Evolutionary conservation across 2,888 invertebrate genomes (phyloP).

Genomic region (Andrena hattorfiana): DNA sequence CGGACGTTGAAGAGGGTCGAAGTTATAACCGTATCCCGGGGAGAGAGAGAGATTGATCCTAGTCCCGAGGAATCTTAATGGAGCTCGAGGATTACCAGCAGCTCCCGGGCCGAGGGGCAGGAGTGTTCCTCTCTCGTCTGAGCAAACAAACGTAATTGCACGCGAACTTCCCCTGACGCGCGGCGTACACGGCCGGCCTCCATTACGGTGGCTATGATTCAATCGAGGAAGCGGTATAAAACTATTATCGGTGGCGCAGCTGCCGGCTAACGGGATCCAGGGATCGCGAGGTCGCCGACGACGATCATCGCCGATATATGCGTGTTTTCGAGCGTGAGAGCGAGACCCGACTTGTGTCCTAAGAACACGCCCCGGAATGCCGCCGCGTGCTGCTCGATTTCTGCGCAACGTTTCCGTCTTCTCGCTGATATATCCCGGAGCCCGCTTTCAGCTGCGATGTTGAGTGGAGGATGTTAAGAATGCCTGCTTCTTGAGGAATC

Average conservation of each 20-base stretch:
- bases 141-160: conserved; percentile 79
- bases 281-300: conserved; percentile 35
- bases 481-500: neutral
- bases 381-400: conserved; percentile 32
- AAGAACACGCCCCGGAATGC: conserved; percentile 18
- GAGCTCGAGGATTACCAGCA: conserved; percentile 72
- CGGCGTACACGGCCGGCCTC: conserved; percentile 40
- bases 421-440: neutral
- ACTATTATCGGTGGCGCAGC: conserved; percentile 77
- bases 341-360: conserved; percentile 65
- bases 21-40: conserved; percentile 70
- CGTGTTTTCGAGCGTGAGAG: conserved; percentile 70
- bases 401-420: conserved; percentile 29
- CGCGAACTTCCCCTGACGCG: conserved; percentile 57
- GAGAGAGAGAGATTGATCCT: conserved; percentile 72
- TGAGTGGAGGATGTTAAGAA: neutral
- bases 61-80: conserved; percentile 78
- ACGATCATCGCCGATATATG: conserved; percentile 52
- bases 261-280: conserved; percentile 70
- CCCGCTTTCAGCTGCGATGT: neutral
- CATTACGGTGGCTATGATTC: conserved; percentile 74
- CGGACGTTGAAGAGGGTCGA: conserved; percentile 68
- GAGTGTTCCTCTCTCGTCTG: conserved; percentile 49
- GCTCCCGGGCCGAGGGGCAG: conserved; percentile 41
- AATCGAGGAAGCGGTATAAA: conserved; percentile 74